Base-by-base conservation (phyloP, 2,888 invertebrate genomes). In the Rotaria sp. region DNA sequence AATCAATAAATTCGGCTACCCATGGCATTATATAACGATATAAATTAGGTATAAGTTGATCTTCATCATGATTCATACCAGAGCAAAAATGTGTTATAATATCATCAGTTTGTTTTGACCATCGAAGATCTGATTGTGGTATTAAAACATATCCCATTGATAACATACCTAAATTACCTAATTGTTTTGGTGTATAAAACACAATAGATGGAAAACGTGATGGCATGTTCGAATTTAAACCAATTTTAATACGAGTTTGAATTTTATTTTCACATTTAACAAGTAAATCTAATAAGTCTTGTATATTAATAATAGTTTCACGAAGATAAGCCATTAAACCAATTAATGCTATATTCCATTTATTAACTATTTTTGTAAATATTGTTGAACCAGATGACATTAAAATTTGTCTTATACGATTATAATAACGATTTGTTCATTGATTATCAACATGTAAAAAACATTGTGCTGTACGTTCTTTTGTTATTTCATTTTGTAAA, bases 201-300 rank as follows among this genome's bases (percentile, higher is more conserved):
- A 99, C 99, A 0, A 99, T 99, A 0, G 99, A 99, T 24, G 99
- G 99, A 92, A 99, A 99, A 90, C 99, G 94, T 85, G 97, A 97
- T 87, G 99, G 99, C 99, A 99, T 99, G 93, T 99, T 99, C 0
- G 98, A 99, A 92, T 99, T 99, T 88, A 99, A 93, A 88, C 99
- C 99, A 90, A 99, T 99, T 93, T 99, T 99, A 90, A 99, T 99
- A 91, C 98, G 95, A 0, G 99, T 99, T 91, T 99, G 99, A 89
- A 99, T 99, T 92, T 99, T 99, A 92, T 99, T 99, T 92, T 99
- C 99, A 91, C 99, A 99, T 90, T 99, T 99, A 0, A 99, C 99
- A 0, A 99, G 93, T 87, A 99, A 92, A 91, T 99, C 99, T 7
- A 99, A 92, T 0, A 99, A 93, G 91, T 99, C 99, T 91, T 98